A percentile compares a stretch with the other conserved stretches of the same genome.
Conservation (phyloP, 2,888 invertebrate genomes). For the Scaptomyza caliginosa region DNA sequence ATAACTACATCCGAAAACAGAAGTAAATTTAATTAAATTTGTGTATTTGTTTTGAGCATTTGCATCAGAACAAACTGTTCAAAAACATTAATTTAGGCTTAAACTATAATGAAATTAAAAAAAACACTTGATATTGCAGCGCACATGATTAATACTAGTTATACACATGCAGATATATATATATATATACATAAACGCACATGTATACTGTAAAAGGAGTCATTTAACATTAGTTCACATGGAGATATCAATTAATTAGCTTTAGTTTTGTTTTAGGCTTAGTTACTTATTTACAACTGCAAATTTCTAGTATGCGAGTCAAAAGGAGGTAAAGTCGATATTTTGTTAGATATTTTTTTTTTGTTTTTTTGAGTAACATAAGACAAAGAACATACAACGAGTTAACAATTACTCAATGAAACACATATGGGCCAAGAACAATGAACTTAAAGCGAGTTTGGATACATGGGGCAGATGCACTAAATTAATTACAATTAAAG, state of each 20-base stretch:
- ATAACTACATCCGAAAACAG: conserved; percentile 58
- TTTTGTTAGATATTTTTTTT: too few species aligned
- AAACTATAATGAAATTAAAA: conserved; percentile 41
- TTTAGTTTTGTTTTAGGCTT: conserved; percentile 23
- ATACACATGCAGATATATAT: conserved; percentile 34
- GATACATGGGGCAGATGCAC: conserved; percentile 37
- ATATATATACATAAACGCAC: conserved; percentile 19
- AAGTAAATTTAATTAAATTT: conserved; percentile 44
- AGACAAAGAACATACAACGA: conserved; percentile 68
- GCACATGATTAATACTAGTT: conserved; percentile 56
- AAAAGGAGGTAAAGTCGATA: conserved; percentile 48
- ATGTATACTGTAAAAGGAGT: conserved; percentile 50
- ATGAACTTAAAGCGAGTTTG: conserved; percentile 54
- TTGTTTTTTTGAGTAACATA: conserved; percentile 40
- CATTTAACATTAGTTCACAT: conserved; percentile 61
- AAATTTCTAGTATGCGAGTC: conserved; percentile 66
- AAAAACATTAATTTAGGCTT: conserved; percentile 43
- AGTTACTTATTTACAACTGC: conserved; percentile 64
- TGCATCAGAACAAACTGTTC: conserved; percentile 43
- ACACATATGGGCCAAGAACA: conserved; percentile 33
- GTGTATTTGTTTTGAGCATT: conserved; percentile 46
- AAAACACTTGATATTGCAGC: conserved; percentile 68
- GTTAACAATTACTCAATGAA: conserved; percentile 67
- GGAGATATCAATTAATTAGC: conserved; percentile 28
- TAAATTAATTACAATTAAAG: conserved; percentile 70